phyloP scores from a whole-genome alignment of 1,140 invertebrate genomes.

The Apolygus lucorum region DNA sequence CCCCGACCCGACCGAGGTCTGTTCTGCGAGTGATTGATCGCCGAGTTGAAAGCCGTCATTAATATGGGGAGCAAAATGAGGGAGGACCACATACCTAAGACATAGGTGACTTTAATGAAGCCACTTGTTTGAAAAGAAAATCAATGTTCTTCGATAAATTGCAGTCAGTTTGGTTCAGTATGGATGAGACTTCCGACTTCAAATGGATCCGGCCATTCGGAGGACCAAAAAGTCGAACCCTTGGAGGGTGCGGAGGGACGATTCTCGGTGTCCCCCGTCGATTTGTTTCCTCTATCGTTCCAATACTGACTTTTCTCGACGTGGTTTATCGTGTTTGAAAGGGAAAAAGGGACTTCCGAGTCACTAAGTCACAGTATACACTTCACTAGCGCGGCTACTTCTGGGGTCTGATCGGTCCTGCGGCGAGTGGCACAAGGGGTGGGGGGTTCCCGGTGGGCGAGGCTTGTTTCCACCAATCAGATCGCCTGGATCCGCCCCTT shows the following conservation, averaged over 20 bases:
- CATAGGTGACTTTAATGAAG: constrained; percentile 11
- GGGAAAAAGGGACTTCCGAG: background rate
- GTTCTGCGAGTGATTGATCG: constrained; percentile 21
- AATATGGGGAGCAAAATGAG: constrained; percentile 27
- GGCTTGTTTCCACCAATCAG: constrained; percentile 10
- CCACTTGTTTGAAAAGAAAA: background rate
- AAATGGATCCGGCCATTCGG: background rate
- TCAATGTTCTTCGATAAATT: background rate
- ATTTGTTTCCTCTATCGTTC: no score
- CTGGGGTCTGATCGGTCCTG: background rate
- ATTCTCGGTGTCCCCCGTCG: no score
- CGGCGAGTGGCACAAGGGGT: background rate
- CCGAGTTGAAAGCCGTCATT: constrained; percentile 28
- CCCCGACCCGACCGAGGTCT: constrained; percentile 33
- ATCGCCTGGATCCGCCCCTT: background rate
- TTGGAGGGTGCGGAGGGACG: no score
- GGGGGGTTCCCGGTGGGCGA: background rate
- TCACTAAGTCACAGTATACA: background rate
- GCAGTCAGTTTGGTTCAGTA: no score
- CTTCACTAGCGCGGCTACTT: constrained; percentile 12
- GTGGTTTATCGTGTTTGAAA: background rate
- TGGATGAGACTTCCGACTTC: background rate
- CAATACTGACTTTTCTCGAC: no score
- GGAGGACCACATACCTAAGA: constrained; percentile 28
- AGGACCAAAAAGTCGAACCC: background rate